Evolutionary conservation across 1,140 invertebrate species (phyloP), one percentile per base, ranked within the genome.

Genomic region (Brachionus paranguensis): DNA sequence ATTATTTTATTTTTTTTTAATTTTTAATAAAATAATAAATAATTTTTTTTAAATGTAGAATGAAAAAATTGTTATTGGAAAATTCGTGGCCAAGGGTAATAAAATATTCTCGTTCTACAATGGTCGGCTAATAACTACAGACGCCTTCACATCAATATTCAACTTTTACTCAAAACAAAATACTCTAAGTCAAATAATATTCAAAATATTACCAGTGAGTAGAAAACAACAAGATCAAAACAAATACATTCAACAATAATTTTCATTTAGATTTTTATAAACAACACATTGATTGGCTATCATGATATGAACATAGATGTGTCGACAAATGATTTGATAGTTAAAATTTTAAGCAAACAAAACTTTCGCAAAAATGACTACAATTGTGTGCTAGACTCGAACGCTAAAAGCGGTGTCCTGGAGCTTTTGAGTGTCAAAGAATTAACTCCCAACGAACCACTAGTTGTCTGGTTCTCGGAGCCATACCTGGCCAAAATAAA

Each of bases 321-420:
- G 5, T 27, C 53, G 20, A 24, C 27, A 3, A 41, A 68, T 33
- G 33, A 68, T 68, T 41, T 41, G 10, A 17, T 68, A 6, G 27
- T 41, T 6, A 68, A 37, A 68, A 41, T 68, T 68, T 17, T 68
- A 0, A 68, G n/a, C 33, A 68, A 37, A 68, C 27, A 41, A 33
- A 68, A 68, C n/a, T 68, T 68, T 33, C 6, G 11, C 24, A 29
- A 68, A n/a, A 33, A 11, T 2, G 27, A 29, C 29, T 68, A 6
- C n/a, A 68, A 68, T 41, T 68, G 65, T 68, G 65, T 68, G 17
- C 12, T 68, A 33, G 65, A 68, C n/a, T 68, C 65, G 65, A 68
- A 41, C n/a, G 27, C 24, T 11, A 60, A 60, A 29, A 68, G 14
- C 33, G 65, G 65, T 8, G 27, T 68, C 12, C 24, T 68, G 65